These are phyloP conservation scores for Thaumetopoea pityocampa DNA, from an alignment of 1,140 invertebrate genomes.

Conservation along the genomic window DNA sequence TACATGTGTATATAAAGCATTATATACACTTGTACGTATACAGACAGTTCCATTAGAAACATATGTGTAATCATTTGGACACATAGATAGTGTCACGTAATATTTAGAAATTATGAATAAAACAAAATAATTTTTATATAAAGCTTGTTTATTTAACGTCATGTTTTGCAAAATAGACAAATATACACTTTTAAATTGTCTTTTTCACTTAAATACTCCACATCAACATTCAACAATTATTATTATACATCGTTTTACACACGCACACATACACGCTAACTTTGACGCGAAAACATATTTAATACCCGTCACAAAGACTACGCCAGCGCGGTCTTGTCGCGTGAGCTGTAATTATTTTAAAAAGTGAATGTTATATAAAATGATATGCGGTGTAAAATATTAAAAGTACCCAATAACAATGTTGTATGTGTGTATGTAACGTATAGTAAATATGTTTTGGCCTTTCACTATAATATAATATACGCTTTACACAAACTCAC, in stretches of 20 bases:
- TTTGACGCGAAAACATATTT: conserved; percentile 10
- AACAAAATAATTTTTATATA: conserved; percentile 41
- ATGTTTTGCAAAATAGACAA: conserved; percentile 75
- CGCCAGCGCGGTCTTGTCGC: neutral
- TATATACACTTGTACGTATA: too few species aligned
- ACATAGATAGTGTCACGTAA: neutral
- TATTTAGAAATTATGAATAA: conserved; percentile 4
- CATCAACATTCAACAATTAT: conserved; percentile 68
- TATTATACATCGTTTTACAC: conserved; percentile 45
- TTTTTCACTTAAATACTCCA: conserved; percentile 61
- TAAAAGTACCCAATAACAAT: too few species aligned
- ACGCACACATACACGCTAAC: conserved; percentile 39
- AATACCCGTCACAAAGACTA: conserved; percentile 3
- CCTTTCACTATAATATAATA: conserved; percentile 9
- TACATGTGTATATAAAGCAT: too few species aligned
- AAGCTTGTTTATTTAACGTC: conserved; percentile 74
- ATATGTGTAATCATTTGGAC: neutral
- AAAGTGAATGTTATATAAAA: too few species aligned
- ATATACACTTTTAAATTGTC: conserved; percentile 67
- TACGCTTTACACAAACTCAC: conserved; percentile 22
- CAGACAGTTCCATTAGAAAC: neutral
- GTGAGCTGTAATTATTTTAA: conserved; percentile 2
- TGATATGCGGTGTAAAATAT: too few species aligned
- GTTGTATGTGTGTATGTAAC: too few species aligned
- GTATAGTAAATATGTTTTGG: conserved; percentile 5